Conservation (phyloP, 2,797 vertebrate species). For the Liasis olivaceus region DNA sequence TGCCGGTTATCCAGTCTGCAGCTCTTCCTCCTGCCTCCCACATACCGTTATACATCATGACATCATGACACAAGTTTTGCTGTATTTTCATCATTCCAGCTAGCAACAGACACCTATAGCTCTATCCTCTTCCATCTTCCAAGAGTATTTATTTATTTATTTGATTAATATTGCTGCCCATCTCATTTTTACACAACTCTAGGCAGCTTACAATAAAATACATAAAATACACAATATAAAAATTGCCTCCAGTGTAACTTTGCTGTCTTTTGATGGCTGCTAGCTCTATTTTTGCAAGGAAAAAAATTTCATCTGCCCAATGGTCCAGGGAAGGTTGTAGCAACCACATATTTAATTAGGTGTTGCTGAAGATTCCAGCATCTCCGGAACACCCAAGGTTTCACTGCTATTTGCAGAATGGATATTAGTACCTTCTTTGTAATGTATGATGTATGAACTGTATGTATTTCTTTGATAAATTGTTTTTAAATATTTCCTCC, state of each 20-base stretch:
- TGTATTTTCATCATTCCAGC: background rate
- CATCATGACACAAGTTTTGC: background rate
- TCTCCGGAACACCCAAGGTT: slow-evolving; percentile 71
- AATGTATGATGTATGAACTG: slow-evolving; percentile 93
- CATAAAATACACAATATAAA: background rate
- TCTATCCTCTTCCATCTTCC: background rate
- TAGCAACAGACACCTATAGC: background rate
- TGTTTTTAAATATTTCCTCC: slow-evolving; percentile 97
- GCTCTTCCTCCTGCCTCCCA: background rate
- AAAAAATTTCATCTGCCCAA: background rate
- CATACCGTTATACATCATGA: background rate
- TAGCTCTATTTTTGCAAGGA: background rate
- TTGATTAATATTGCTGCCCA: background rate
- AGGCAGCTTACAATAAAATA: background rate
- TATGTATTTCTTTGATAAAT: slow-evolving; percentile 91
- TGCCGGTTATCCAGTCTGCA: background rate
- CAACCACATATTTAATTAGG: slow-evolving; percentile 68
- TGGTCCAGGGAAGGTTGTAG: slow-evolving; percentile 21
- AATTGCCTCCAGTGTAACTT: background rate
- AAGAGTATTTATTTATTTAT: background rate
- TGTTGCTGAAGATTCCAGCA: slow-evolving; percentile 70
- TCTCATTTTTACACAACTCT: background rate
- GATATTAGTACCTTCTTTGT: slow-evolving; percentile 86
- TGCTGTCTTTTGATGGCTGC: background rate
- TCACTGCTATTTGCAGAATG: slow-evolving; percentile 79